Evolutionary conservation across 2,113 vertebrate genomes (phyloP).

Genomic region (Colinus virginianus): DNA sequence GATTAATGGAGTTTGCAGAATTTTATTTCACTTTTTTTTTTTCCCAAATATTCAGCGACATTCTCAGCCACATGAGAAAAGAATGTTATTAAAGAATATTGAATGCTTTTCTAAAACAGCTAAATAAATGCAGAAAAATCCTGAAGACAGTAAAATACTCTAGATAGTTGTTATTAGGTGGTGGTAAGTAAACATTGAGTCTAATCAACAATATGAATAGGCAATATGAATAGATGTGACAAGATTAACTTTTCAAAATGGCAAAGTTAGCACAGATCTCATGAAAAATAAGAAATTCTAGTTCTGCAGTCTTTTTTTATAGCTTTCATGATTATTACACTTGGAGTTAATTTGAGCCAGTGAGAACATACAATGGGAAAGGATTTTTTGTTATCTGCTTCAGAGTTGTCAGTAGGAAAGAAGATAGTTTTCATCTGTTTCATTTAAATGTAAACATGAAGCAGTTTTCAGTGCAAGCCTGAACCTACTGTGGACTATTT

Average conservation of each 20-base stretch:
- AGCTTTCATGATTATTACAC: not conserved
- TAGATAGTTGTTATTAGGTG: not conserved
- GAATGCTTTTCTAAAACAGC: not conserved
- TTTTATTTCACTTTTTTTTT: not conserved
- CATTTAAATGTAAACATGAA: conserved; percentile 10
- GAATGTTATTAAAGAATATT: not conserved
- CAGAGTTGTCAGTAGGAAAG: conserved; percentile 14
- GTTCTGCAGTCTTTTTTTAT: not conserved
- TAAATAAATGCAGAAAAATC: not conserved
- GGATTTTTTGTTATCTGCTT: not conserved
- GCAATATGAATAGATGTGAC: not conserved
- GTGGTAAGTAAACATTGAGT: fast-evolving
- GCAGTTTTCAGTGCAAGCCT: not conserved
- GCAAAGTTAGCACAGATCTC: not conserved
- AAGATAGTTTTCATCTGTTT: not conserved
- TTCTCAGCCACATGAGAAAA: not conserved
- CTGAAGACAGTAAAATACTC: not conserved
- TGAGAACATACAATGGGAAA: not conserved
- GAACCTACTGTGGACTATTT: not conserved
- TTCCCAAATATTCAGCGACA: not conserved
- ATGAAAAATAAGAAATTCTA: not conserved
- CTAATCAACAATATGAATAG: not conserved
- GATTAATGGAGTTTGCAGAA: not conserved
- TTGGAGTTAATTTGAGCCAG: not conserved
- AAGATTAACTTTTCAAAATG: not conserved